A percentile compares a stretch with the other conserved stretches of the same genome.
Conservation (phyloP, 2,797 vertebrate species). For the Betta splendens region DNA sequence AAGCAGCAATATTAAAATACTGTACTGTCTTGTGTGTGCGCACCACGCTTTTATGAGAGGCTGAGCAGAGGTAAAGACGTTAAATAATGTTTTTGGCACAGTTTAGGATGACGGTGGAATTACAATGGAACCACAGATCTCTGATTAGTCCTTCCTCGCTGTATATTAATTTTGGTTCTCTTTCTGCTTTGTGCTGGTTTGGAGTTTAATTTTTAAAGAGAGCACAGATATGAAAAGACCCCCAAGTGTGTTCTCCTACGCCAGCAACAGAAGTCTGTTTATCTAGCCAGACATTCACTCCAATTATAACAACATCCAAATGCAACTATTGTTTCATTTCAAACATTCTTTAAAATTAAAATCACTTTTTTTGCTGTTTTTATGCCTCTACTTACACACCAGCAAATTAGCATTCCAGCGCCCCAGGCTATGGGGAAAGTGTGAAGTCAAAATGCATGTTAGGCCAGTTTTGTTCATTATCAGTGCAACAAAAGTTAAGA, state of each 20-base stretch:
- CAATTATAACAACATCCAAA: constrained; percentile 78
- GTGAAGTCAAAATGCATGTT: constrained; percentile 64
- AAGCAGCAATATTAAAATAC: constrained; percentile 74
- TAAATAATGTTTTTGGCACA: constrained; percentile 75
- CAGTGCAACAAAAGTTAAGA: constrained; percentile 49
- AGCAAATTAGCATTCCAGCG: constrained; percentile 51
- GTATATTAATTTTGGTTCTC: constrained; percentile 70
- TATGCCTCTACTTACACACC: constrained; percentile 26
- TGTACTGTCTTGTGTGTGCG: constrained; percentile 44
- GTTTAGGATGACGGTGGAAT: constrained; percentile 58
- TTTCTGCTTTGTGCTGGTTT: constrained; percentile 51
- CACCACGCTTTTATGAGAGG: constrained; percentile 45
- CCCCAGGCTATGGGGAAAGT: constrained; percentile 49
- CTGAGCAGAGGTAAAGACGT: constrained; percentile 70
- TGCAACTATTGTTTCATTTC: constrained; percentile 76
- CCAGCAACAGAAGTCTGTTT: constrained; percentile 62
- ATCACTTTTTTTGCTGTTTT: constrained; percentile 52
- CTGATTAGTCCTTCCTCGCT: constrained; percentile 67
- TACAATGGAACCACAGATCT: constrained; percentile 65
- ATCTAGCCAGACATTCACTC: constrained; percentile 75
- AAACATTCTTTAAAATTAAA: constrained; percentile 66
- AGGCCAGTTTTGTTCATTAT: constrained; percentile 66
- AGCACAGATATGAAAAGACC: constrained; percentile 68
- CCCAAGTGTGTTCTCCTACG: constrained; percentile 60
- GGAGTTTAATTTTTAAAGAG: constrained; percentile 75